These are phyloP conservation scores for Pipistrellus nathusii DNA, from an alignment of 2,797 vertebrate species.

Conservation along the genomic window DNA sequence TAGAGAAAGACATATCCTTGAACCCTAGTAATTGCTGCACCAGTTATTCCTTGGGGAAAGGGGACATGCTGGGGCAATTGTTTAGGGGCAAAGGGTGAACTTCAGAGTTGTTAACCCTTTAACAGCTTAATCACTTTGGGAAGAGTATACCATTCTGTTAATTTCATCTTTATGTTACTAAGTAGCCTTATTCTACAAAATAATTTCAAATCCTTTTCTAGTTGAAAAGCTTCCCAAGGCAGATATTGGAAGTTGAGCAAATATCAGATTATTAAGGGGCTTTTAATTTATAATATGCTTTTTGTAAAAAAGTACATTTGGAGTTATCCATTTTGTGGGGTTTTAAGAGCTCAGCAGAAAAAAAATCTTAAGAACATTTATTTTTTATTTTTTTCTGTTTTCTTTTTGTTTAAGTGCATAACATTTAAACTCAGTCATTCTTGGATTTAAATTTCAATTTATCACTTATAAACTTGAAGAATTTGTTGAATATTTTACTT, in stretches of 20 bases:
- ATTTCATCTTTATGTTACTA: conserved; percentile 36
- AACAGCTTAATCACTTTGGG: not conserved
- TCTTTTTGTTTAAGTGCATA: not conserved
- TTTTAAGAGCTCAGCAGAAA: conserved; percentile 43
- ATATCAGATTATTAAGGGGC: not conserved
- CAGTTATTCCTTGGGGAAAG: conserved; percentile 57
- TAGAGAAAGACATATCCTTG: conserved; percentile 75
- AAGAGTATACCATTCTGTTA: not conserved
- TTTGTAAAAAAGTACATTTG: conserved; percentile 14
- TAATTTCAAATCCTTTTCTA: conserved; percentile 59
- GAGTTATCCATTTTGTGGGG: not conserved
- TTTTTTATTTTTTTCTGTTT: not conserved
- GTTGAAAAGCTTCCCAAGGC: conserved; percentile 28
- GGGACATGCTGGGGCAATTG: conserved; percentile 66
- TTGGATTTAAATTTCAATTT: not conserved
- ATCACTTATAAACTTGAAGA: not conserved
- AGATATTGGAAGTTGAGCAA: conserved; percentile 28
- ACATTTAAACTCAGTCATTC: not conserved
- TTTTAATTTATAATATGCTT: conserved; percentile 60
- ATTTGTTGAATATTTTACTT: not conserved
- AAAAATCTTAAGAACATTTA: conserved; percentile 2
- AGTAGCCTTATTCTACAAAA: conserved; percentile 10
- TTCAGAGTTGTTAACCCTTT: conserved; percentile 62
- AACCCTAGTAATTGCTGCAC: conserved; percentile 69
- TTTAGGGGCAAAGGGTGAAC: conserved; percentile 42